Evolutionary conservation across 1,140 invertebrate genomes (phyloP).

Genomic region (Tetramorium simillimum): DNA sequence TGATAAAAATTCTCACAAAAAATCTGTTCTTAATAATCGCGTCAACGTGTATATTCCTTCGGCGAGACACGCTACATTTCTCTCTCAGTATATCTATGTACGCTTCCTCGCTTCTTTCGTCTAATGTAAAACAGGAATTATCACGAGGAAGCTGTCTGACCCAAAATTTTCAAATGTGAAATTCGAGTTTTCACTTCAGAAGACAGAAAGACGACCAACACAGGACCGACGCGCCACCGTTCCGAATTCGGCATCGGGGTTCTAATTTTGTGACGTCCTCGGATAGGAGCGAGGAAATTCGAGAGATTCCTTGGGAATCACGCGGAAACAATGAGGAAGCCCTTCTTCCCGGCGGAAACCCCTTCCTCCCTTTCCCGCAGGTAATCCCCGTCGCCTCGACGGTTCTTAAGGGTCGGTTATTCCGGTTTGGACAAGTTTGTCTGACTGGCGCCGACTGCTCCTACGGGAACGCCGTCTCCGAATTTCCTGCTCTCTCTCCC

Average conservation of each 20-base stretch:
- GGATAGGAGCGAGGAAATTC: constrained; percentile 32
- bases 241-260: constrained; percentile 28
- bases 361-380: neutral
- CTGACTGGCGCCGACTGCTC: constrained; percentile 62
- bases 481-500: constrained; percentile 34
- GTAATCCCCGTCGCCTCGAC: constrained; percentile 61
- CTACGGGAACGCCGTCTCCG: constrained; percentile 42
- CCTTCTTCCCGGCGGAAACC: constrained; percentile 3
- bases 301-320: constrained; percentile 52
- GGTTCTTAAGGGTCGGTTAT: constrained; percentile 68
- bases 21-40: neutral
- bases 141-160: neutral
- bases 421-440: constrained; percentile 67
- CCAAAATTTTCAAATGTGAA: neutral
- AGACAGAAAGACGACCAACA: neutral
- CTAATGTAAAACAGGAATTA: neutral
- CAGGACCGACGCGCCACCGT: neutral
- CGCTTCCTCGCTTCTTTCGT: neutral
- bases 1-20: neutral
- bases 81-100: neutral
- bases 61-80: neutral
- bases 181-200: neutral
- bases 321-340: constrained; percentile 47
- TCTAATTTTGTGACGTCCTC: constrained; percentile 42
- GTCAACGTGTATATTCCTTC: neutral